A percentile compares a stretch with the other conserved stretches of the same genome.
Conservation (phyloP, 2,113 vertebrate species). For the Chaetodon auriga region DNA sequence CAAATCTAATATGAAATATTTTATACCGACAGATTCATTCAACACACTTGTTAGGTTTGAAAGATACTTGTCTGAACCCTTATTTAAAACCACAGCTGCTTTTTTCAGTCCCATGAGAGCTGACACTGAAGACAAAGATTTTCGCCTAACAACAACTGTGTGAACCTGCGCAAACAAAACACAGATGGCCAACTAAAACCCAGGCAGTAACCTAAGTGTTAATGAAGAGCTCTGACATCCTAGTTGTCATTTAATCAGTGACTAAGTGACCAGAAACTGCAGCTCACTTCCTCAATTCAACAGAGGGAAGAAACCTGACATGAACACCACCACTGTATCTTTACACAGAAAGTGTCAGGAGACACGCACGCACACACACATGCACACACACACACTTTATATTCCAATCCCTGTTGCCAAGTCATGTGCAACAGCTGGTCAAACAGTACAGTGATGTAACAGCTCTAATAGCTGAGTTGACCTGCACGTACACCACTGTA, state of each 20-base stretch:
- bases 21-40: not conserved
- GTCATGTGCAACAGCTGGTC: conserved; percentile 69
- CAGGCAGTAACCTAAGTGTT: not conserved
- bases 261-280: not conserved
- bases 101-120: not conserved
- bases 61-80: not conserved
- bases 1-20: too few relatives aligned
- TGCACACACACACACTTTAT: not conserved
- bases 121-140: not conserved
- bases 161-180: not conserved
- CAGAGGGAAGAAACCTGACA: conserved; percentile 1
- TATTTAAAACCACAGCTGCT: not conserved
- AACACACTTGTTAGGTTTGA: not conserved
- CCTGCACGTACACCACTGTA: conserved; percentile 47
- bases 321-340: not conserved
- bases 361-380: not conserved
- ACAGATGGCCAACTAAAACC: not conserved
- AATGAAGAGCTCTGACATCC: not conserved
- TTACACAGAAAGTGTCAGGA: not conserved
- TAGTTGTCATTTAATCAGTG: not conserved
- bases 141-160: not conserved
- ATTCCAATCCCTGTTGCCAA: conserved; percentile 36
- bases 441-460: conserved; percentile 54
- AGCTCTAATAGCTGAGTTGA: not conserved
- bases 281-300: conserved; percentile 1